phyloP scores from a whole-genome alignment of 2,113 vertebrate genomes.

The Apaloderma vittatum region DNA sequence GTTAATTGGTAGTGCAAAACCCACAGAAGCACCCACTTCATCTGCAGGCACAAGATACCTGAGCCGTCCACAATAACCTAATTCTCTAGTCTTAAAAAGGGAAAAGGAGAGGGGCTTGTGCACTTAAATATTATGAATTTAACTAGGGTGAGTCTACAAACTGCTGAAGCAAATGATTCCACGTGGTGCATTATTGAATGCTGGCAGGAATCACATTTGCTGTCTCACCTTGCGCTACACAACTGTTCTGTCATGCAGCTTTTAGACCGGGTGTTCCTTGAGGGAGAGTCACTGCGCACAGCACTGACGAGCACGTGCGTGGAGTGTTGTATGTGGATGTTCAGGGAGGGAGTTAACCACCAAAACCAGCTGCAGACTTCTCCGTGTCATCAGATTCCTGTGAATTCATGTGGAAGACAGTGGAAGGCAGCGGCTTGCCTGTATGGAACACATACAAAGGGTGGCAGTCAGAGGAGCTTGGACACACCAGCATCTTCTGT shows the following conservation, averaged over 20 bases:
- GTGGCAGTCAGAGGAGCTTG: background rate
- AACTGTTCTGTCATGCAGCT: accelerated
- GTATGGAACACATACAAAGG: background rate
- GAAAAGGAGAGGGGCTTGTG: background rate
- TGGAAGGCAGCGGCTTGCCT: background rate
- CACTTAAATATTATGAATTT: background rate
- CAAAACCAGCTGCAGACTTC: background rate
- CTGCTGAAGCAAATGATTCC: background rate
- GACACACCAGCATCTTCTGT: background rate
- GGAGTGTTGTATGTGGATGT: background rate
- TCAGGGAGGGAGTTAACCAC: background rate
- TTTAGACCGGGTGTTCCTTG: background rate
- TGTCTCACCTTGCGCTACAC: accelerated
- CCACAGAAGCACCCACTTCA: background rate
- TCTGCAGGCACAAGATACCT: constrained; percentile 33
- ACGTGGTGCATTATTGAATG: background rate
- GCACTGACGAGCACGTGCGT: background rate
- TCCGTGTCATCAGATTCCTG: background rate
- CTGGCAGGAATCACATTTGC: background rate
- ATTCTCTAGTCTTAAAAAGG: constrained; percentile 21
- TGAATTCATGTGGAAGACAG: background rate
- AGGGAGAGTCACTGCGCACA: background rate
- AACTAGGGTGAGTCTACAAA: background rate
- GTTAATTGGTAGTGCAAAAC: constrained; percentile 59
- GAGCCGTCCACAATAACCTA: constrained; percentile 38